A percentile compares a stretch with the other conserved stretches of the same genome.
phyloP scores from a whole-genome alignment of 1,140 invertebrate species.

The Lepidotrigona ventralis region DNA sequence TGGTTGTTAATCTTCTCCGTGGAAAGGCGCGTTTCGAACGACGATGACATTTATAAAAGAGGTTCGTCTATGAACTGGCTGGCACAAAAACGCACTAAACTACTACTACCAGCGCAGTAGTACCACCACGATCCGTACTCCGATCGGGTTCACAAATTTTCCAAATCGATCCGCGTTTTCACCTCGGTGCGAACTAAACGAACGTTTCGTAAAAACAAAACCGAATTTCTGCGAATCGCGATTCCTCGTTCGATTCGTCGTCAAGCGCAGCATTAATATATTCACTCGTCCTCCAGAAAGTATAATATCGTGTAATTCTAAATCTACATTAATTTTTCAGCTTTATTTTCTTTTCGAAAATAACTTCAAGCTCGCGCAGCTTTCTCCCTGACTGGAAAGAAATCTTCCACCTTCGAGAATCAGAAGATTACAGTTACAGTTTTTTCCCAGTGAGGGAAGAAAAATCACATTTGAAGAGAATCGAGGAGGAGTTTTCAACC shows the following conservation, averaged over 20 bases:
- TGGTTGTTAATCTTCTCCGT: background rate
- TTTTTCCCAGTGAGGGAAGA: no score
- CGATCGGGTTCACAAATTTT: background rate
- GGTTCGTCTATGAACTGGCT: background rate
- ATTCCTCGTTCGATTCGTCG: background rate
- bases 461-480: no score
- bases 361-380: background rate
- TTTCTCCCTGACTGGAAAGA: slow-evolving; percentile 4
- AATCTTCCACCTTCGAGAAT: background rate
- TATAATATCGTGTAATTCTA: no score
- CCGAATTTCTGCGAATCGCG: background rate
- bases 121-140: background rate
- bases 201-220: background rate
- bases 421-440: no score
- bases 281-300: no score
- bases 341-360: no score
- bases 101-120: no score
- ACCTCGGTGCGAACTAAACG: background rate
- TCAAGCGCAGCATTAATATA: no score
- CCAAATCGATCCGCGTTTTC: no score
- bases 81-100: background rate
- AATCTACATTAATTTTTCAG: no score
- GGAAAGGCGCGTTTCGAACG: background rate
- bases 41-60: slow-evolving; percentile 1
- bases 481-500: no score